phyloP scores from a whole-genome alignment of 1,140 invertebrate genomes.

The Holcopasites calliopsidis region DNA sequence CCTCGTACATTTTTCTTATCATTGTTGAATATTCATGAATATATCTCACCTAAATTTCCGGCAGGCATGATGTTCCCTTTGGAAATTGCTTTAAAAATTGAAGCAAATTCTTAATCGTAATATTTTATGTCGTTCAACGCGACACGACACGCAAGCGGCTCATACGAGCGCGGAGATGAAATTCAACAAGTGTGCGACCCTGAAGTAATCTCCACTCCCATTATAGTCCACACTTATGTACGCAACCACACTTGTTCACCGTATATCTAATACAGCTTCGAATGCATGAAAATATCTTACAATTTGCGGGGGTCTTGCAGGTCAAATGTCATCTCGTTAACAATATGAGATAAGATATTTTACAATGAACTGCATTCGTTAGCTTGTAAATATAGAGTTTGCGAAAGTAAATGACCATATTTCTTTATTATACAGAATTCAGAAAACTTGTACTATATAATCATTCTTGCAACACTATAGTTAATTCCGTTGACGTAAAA shows the following conservation, averaged over 20 bases:
- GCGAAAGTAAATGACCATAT: not conserved
- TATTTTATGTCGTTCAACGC: too few species aligned
- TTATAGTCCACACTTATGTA: not conserved
- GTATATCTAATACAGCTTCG: not conserved
- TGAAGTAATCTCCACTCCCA: not conserved
- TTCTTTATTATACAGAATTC: not conserved
- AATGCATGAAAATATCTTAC: conserved; percentile 24
- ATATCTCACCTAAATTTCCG: conserved; percentile 54
- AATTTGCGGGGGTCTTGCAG: conserved; percentile 21
- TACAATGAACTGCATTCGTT: not conserved
- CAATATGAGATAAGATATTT: conserved; percentile 28
- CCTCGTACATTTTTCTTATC: not conserved
- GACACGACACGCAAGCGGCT: not conserved
- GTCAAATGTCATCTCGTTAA: conserved; percentile 45
- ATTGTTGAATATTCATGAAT: not conserved
- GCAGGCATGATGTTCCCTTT: conserved; percentile 34
- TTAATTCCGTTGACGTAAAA: not conserved
- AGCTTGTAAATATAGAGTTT: not conserved
- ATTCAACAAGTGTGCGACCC: conserved; percentile 14
- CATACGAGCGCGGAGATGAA: not conserved
- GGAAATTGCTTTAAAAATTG: not conserved
- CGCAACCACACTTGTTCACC: not conserved
- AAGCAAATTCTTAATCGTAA: not conserved
- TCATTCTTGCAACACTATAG: too few species aligned
- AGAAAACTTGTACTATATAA: too few species aligned